Evolutionary conservation across 2,797 vertebrate species (phyloP).

Genomic region (Urosaurus nigricauda): DNA sequence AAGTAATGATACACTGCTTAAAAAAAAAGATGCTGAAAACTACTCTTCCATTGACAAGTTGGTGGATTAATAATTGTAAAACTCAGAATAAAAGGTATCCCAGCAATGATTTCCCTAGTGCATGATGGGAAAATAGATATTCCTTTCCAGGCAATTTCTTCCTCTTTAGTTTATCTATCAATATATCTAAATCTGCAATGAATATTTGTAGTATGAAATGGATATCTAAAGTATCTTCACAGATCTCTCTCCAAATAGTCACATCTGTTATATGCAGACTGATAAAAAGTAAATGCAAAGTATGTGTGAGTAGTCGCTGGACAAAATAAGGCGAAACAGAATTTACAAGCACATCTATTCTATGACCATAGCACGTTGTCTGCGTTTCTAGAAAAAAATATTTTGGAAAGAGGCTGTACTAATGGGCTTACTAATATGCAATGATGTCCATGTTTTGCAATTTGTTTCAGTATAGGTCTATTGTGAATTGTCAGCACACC

Average conservation of each 20-base stretch:
- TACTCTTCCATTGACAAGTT: constrained; percentile 25
- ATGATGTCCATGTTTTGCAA: not conserved
- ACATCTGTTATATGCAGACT: constrained; percentile 11
- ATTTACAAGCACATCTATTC: constrained; percentile 14
- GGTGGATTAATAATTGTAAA: constrained; percentile 33
- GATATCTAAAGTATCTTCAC: constrained; percentile 5
- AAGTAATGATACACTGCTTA: constrained; percentile 30
- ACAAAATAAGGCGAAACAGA: not conserved
- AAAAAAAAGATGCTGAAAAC: constrained; percentile 31
- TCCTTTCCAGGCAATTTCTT: constrained; percentile 5
- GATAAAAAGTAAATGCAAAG: constrained; percentile 7
- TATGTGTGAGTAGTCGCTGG: not conserved
- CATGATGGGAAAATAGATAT: constrained; percentile 32
- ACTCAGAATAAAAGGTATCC: constrained; percentile 20
- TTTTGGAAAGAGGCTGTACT: constrained; percentile 5
- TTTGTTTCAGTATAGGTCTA: not conserved
- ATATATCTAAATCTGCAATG: not conserved
- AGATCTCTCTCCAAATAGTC: not conserved
- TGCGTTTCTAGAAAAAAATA: not conserved
- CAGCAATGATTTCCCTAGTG: constrained; percentile 25
- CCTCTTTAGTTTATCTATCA: not conserved
- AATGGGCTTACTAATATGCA: not conserved
- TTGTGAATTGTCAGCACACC: not conserved
- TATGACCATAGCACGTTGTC: no score
- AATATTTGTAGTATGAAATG: constrained; percentile 24